Conservation (phyloP, 2,113 vertebrate genomes). For the Sula dactylatra region DNA sequence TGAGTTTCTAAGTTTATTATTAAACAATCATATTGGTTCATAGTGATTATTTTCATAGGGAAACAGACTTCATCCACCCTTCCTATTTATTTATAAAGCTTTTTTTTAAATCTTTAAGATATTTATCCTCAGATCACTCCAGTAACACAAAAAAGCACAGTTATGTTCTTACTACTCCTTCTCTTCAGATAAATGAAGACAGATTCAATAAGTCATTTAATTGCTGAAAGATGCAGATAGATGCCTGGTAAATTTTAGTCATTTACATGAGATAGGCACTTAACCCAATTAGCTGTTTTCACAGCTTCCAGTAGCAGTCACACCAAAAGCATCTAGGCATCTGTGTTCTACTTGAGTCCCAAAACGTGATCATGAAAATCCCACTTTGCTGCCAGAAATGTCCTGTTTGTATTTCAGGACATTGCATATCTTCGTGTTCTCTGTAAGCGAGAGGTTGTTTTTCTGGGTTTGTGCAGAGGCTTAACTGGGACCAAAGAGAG, state of each 20-base stretch:
- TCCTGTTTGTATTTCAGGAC: background rate
- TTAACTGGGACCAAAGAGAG: background rate
- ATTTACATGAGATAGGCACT: background rate
- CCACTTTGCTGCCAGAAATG: background rate
- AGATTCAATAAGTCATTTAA: background rate
- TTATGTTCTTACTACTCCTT: background rate
- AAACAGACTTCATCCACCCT: background rate
- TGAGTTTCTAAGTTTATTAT: background rate
- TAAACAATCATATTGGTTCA: background rate
- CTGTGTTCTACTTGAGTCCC: background rate
- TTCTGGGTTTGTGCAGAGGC: background rate
- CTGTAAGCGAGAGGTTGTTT: background rate
- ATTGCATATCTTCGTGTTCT: background rate
- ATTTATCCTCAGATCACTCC: background rate
- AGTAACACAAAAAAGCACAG: background rate
- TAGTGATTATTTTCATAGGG: background rate
- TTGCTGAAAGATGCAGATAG: background rate
- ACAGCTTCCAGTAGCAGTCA: background rate
- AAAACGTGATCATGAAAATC: background rate
- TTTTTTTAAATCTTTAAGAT: background rate
- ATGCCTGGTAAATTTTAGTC: background rate
- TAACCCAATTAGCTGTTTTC: background rate
- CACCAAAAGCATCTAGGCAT: background rate
- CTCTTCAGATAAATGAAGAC: background rate
- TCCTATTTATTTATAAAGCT: background rate